A percentile compares a stretch with the other conserved stretches of the same genome.
phyloP scores from a whole-genome alignment of 2,113 vertebrate genomes.

The Romanogobio albipinnatus region DNA sequence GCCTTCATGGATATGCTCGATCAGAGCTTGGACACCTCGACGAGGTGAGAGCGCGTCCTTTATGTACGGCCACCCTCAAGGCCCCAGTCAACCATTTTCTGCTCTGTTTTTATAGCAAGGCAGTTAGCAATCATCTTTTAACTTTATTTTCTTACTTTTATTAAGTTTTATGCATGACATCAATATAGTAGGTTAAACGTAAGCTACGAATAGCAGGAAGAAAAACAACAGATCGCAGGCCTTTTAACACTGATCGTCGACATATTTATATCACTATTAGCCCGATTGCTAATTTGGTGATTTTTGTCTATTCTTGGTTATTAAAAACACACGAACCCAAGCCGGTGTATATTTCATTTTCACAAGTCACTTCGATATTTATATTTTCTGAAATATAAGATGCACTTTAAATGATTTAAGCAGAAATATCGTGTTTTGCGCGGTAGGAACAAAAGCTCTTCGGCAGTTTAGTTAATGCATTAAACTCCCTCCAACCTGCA shows the following conservation, averaged over 20 bases:
- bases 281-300: conserved; percentile 32
- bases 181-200: background rate
- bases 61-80: conserved; percentile 61
- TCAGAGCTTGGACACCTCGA: conserved; percentile 86
- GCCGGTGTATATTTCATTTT: background rate
- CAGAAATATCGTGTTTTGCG: background rate
- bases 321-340: background rate
- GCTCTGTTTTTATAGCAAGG: conserved; percentile 37
- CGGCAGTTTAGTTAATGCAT: conserved; percentile 33
- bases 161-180: conserved; percentile 24
- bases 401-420: background rate
- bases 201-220: background rate
- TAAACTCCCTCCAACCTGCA: background rate
- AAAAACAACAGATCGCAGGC: background rate
- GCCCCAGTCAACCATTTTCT: conserved; percentile 53
- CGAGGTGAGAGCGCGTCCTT: conserved; percentile 79
- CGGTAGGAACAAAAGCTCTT: conserved; percentile 2
- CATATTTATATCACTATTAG: conserved; percentile 32
- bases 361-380: background rate
- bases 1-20: conserved; percentile 89
- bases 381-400: background rate
- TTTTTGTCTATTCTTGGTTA: background rate
- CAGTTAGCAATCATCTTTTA: conserved; percentile 46
- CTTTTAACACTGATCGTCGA: background rate
- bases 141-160: background rate